phyloP scores from a whole-genome alignment of 2,113 vertebrate genomes.

The Oreotrochilus melanogaster region DNA sequence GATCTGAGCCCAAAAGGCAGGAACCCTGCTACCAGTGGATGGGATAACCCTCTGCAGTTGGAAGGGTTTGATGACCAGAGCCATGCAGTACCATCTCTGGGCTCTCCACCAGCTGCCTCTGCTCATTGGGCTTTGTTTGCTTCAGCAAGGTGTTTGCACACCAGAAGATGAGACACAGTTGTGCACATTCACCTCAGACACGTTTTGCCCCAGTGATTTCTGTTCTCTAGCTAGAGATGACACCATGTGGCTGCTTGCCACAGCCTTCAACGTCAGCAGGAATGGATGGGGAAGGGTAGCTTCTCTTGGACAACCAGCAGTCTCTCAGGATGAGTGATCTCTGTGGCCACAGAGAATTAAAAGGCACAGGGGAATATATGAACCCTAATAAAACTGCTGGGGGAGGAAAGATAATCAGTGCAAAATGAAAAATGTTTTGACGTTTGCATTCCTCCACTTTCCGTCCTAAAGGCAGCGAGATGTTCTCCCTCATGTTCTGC shows the following conservation, averaged over 20 bases:
- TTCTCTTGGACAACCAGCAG: not conserved
- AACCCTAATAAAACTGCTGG: not conserved
- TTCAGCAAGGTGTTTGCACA: not conserved
- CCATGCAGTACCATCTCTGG: not conserved
- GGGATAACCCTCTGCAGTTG: not conserved
- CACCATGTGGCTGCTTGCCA: not conserved
- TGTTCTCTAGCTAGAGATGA: not conserved
- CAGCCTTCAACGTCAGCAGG: not conserved
- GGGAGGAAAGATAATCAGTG: slow-evolving; percentile 17
- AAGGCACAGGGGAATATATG: not conserved
- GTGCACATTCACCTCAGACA: not conserved
- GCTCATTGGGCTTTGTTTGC: not conserved
- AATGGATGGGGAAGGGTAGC: not conserved
- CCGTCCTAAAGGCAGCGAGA: not conserved
- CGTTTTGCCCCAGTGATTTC: fast-evolving
- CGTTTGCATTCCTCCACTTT: not conserved
- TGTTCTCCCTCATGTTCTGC: not conserved
- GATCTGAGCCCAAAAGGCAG: not conserved
- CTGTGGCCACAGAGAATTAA: fast-evolving
- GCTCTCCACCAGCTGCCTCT: not conserved
- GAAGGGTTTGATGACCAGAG: not conserved
- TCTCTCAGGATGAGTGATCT: not conserved
- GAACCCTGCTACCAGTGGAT: not conserved
- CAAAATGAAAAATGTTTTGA: not conserved
- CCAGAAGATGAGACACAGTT: not conserved